Conservation (phyloP, 2,797 vertebrate species). For the Pangasius mekongensis region DNA sequence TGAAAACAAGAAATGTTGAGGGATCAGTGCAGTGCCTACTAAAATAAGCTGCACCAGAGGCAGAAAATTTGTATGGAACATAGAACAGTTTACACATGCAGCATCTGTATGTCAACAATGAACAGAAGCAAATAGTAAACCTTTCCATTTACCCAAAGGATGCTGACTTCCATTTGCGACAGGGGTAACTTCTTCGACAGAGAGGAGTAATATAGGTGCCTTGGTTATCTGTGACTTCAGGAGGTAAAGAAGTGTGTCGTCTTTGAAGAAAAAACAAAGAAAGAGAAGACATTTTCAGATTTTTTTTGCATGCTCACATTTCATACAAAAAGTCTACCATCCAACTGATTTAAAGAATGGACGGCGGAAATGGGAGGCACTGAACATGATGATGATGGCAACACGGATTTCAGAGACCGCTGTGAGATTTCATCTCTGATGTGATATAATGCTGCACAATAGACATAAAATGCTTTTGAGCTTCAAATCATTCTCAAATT, state of each 20-base stretch:
- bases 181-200: slow-evolving; percentile 76
- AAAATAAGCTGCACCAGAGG: background rate
- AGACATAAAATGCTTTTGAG: slow-evolving; percentile 36
- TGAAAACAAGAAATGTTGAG: background rate
- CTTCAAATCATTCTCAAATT: slow-evolving; percentile 26
- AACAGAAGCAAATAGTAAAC: slow-evolving; percentile 54
- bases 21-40: background rate
- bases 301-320: slow-evolving; percentile 43
- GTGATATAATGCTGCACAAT: slow-evolving; percentile 29
- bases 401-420: slow-evolving; percentile 3
- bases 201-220: slow-evolving; percentile 68
- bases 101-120: slow-evolving; percentile 7
- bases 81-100: slow-evolving; percentile 15
- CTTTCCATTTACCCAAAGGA: slow-evolving; percentile 76
- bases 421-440: slow-evolving; percentile 21
- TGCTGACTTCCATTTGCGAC: slow-evolving; percentile 79
- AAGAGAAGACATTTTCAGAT: slow-evolving; percentile 50
- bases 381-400: slow-evolving; percentile 29
- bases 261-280: slow-evolving; percentile 67
- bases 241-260: slow-evolving; percentile 72
- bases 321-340: slow-evolving; percentile 17
- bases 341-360: background rate
- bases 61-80: slow-evolving; percentile 19
- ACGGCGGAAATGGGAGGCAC: slow-evolving; percentile 28
- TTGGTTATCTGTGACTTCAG: slow-evolving; percentile 73